Evolutionary conservation across 2,797 vertebrate genomes (phyloP).

Genomic region (Loris lydekkerianus): DNA sequence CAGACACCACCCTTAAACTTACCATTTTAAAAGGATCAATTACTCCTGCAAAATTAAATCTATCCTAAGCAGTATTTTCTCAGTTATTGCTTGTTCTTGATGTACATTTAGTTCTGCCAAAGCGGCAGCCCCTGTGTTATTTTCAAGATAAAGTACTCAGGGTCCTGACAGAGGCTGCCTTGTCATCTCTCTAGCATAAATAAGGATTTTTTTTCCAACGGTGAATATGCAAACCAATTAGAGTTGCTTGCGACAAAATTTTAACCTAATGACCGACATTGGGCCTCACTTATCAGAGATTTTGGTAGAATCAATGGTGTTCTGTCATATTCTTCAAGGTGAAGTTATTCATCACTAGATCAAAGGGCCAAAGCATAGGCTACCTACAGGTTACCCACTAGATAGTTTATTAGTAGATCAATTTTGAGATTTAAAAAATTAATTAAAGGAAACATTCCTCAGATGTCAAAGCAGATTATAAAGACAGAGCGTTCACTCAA

Average conservation of each 20-base stretch:
- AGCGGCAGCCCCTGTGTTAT: not conserved
- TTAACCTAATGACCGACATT: not conserved
- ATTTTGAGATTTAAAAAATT: slow-evolving; percentile 28
- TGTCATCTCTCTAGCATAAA: not conserved
- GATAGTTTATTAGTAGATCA: not conserved
- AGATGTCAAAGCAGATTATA: not conserved
- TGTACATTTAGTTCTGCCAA: not conserved
- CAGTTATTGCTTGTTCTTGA: not conserved
- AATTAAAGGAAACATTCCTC: not conserved
- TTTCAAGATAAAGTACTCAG: slow-evolving; percentile 48
- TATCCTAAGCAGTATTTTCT: slow-evolving; percentile 1
- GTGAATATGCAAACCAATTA: not conserved
- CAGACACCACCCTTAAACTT: not conserved
- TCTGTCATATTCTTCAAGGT: not conserved
- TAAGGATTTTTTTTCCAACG: not conserved
- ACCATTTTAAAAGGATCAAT: slow-evolving; percentile 65
- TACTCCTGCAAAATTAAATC: slow-evolving; percentile 36
- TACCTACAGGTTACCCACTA: not conserved
- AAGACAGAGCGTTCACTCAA: not conserved
- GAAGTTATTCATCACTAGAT: slow-evolving; percentile 3
- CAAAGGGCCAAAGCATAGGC: not conserved
- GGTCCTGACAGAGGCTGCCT: not conserved
- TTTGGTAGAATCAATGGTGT: not conserved
- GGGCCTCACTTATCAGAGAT: not conserved
- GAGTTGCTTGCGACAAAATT: not conserved